Base-by-base conservation (phyloP, 2,113 vertebrate genomes). In the Melanerpes formicivorus region DNA sequence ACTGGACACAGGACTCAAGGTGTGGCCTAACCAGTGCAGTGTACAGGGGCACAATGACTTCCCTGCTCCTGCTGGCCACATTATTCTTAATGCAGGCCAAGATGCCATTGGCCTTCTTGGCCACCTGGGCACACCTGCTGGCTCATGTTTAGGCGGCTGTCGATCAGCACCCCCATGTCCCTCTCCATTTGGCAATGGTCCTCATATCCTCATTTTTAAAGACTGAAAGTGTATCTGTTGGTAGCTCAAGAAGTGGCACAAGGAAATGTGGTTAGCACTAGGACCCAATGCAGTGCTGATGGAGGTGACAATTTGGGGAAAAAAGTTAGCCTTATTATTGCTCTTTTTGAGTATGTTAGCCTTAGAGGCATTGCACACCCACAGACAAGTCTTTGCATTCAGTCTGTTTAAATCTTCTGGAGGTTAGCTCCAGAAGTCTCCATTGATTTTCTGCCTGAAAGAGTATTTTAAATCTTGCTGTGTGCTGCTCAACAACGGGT, bases 151-250 rank as follows among this genome's bases (percentile, higher is more conserved):
- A 34, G 34, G 34, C 7, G 34, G 34, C 34, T 34, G 34, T 34
- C 34, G 7, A 34, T 34, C 34, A 34, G 34, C 34, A 34, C 34
- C 34, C 34, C 34, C 34, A 34, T 6, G 34, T 34, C 34, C 34
- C 34, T 34, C 34, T 34, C 34, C 34, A 34, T 34, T 34, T 34
- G 34, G 34, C 34, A 34, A 34, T 34, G 34, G 34, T 91, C 58
- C 34, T 92, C 72, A 80, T 60, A 90, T 80, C 54, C 82, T 78
- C 65, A 52, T 82, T 85, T 90, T 87, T 44, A 50, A 77, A 60
- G 52, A 17, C 67, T 80, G 65, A 56, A 70, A 83, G 58, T 34
- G 4, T 50, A 76, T n/a, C 56, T 83, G 54, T 80, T 0, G 1
- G 34, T 44, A 93, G 42, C 48, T 88, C 22, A 34, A 83, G 69